Evolutionary conservation across 2,113 vertebrate genomes (phyloP), one percentile per base, ranked within the genome.

Genomic region (Takifugu flavidus): DNA sequence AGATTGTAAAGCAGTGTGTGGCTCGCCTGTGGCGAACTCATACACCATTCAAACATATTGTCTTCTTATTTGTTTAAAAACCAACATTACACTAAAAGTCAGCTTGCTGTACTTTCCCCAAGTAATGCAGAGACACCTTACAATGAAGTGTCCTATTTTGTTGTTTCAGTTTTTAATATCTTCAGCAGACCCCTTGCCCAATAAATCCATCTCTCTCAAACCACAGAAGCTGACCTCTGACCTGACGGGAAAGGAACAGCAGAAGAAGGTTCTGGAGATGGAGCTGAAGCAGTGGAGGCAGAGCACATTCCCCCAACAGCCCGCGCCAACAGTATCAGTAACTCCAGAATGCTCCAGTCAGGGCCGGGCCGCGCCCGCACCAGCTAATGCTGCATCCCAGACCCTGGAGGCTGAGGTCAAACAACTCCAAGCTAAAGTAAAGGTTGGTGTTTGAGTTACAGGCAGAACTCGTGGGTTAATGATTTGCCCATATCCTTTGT

Each of bases 401-500:
- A 84, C 82, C 59, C 73, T 89, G 82, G 93, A 94, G 86, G 77
- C 87, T 59, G 93, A 96, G 88, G 84, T 94, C 70, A 96, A 93
- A 86, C 94, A 95, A 79, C 89, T 98, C 75, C 93, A 93, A 62
- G 91, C 79, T 84, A 96, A 91, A 87, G 86, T 96, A 53, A 98
- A 96, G 96, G 95, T 97, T 82, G 89, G 75, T 82, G 49, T 70
- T 68, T 29, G 58, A 46, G 53, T 61, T 59, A 2, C 6, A 2
- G 45, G 43, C n/a, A 7, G 12, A 65, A 27, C 42, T 59, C 10
- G 25, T n/a, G 51, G 60, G 63, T 67, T 69, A 75, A 75, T 75
- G 56, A 66, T 53, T 20, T 56, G 25, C 28, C 55, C 45, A 58
- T 64, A 67, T 61, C n/a, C 54, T 53, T 80, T 68, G 56, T 75